Conservation (phyloP, 2,113 vertebrate species). For the Alaudala cheleensis region DNA sequence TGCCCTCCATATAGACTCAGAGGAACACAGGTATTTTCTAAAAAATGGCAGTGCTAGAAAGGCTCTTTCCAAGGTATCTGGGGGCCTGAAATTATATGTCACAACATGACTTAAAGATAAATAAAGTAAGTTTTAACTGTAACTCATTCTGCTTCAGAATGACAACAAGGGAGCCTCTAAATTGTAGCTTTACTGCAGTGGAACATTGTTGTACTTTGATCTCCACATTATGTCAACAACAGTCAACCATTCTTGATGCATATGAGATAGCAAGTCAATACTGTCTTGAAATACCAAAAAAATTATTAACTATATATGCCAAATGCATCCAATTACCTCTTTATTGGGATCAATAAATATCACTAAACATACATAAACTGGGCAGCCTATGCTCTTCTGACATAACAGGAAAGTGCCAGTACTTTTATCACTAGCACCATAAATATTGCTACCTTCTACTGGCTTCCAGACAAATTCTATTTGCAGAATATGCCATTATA, state of each 20-base stretch:
- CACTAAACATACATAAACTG: neutral
- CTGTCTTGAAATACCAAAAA: constrained; percentile 10
- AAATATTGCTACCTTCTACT: constrained; percentile 7
- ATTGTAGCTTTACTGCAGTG: neutral
- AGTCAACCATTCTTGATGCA: neutral
- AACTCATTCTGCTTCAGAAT: neutral
- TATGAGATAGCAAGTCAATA: neutral
- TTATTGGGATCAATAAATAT: neutral
- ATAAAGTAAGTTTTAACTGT: neutral
- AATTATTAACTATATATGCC: neutral
- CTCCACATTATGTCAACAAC: neutral
- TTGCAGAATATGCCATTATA: constrained; percentile 8
- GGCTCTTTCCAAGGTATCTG: neutral
- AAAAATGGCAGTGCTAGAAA: neutral
- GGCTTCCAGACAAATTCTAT: constrained; percentile 4
- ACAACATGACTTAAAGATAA: neutral
- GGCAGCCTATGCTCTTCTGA: neutral
- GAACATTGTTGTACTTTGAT: neutral
- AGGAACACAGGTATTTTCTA: neutral
- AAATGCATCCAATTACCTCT: neutral
- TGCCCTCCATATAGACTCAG: neutral
- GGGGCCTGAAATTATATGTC: neutral
- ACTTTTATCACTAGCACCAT: constrained; percentile 18
- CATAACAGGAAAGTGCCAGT: neutral
- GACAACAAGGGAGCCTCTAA: neutral